Conservation (phyloP, 2,888 invertebrate genomes). For the Leptopterna dolabrata region DNA sequence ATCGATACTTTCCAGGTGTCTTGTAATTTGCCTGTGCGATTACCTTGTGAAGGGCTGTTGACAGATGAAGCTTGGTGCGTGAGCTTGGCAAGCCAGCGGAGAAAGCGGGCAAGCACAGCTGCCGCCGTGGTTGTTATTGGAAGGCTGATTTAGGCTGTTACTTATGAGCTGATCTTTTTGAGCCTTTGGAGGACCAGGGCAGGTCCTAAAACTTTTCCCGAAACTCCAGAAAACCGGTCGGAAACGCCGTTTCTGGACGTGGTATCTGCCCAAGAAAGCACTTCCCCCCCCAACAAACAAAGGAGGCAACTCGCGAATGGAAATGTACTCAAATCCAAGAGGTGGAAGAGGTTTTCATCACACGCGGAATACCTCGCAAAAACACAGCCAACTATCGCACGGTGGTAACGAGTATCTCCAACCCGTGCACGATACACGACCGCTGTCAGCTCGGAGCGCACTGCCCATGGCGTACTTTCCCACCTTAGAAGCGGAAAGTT, state of each 20-base stretch:
- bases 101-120: constrained; percentile 54
- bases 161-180: neutral
- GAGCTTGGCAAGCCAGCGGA: constrained; percentile 56
- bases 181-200: constrained; percentile 14
- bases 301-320: neutral
- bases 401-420: neutral
- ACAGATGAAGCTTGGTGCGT: constrained; percentile 53
- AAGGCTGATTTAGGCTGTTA: neutral
- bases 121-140: constrained; percentile 50
- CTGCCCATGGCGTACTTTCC: neutral
- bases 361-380: neutral
- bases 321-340: neutral
- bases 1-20: neutral
- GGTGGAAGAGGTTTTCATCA: neutral
- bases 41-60: constrained; percentile 53
- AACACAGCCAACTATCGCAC: neutral
- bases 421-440: constrained; percentile 23
- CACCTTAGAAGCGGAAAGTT: neutral
- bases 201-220: neutral
- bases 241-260: neutral
- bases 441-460: constrained; percentile 39
- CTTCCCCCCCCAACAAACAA: neutral
- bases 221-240: neutral
- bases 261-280: neutral
- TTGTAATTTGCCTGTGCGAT: neutral